Percentiles rank a stretch among this genome's conserved stretches.
phyloP scores from a whole-genome alignment of 2,113 vertebrate species.

The Pteropus alecto region DNA sequence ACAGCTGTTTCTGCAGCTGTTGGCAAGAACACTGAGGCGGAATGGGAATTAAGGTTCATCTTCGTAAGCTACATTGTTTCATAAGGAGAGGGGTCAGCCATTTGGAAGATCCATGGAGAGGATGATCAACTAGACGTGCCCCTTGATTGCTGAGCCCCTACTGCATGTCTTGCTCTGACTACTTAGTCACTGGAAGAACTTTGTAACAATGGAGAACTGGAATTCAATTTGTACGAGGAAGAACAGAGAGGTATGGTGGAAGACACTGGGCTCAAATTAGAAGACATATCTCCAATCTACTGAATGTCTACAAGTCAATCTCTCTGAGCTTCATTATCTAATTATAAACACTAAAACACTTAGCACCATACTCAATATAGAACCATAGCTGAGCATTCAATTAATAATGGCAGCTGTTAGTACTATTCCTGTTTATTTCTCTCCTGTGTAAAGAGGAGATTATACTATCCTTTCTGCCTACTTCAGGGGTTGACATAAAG shows the following conservation, averaged over 20 bases:
- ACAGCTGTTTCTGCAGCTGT: conserved; percentile 73
- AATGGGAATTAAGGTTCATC: conserved; percentile 46
- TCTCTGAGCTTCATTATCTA: not conserved
- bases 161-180: not conserved
- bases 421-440: not conserved
- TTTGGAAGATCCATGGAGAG: not conserved
- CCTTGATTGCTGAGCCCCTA: not conserved
- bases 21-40: conserved; percentile 39
- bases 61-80: not conserved
- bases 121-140: not conserved
- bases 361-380: not conserved
- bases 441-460: not conserved
- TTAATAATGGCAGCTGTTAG: not conserved
- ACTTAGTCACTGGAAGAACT: not conserved
- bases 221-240: not conserved
- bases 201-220: not conserved
- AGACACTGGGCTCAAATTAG: not conserved
- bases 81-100: not conserved
- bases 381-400: not conserved
- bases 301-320: not conserved
- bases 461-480: not conserved
- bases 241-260: not conserved
- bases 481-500: not conserved
- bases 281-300: not conserved
- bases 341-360: not conserved